Conservation (phyloP, 2,797 vertebrate species). For the Hipposideros larvatus region DNA sequence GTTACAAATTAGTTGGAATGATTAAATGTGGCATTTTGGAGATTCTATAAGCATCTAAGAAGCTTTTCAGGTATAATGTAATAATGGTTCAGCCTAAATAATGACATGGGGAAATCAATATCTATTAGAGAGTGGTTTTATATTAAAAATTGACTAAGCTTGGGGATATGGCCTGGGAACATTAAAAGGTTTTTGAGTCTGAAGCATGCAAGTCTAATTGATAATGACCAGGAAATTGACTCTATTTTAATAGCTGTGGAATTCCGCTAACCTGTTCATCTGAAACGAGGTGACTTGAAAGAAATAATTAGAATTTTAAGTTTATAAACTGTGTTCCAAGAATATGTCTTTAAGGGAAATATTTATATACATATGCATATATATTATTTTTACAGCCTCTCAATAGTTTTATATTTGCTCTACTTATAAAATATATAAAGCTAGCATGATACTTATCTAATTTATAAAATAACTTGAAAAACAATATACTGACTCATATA, state of each 20-base stretch:
- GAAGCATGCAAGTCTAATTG: constrained; percentile 55
- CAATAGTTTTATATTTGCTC: background rate
- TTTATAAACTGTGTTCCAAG: constrained; percentile 20
- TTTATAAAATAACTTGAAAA: constrained; percentile 33
- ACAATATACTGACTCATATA: background rate
- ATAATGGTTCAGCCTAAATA: constrained; percentile 25
- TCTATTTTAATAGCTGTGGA: constrained; percentile 49
- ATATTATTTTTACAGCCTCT: background rate
- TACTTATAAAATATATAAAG: background rate
- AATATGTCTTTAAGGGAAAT: constrained; percentile 33
- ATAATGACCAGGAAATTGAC: constrained; percentile 70
- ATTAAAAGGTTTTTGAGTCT: constrained; percentile 2
- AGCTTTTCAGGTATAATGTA: background rate
- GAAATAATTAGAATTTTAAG: constrained; percentile 53
- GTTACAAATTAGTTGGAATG: constrained; percentile 25
- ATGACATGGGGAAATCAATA: constrained; percentile 56
- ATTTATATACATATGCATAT: background rate
- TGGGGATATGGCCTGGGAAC: background rate
- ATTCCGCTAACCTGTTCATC: constrained; percentile 66
- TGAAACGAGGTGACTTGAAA: background rate
- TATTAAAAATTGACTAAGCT: constrained; percentile 64
- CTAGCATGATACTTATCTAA: background rate
- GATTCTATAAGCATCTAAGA: background rate
- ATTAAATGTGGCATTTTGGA: constrained; percentile 41
- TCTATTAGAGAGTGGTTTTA: constrained; percentile 17